phyloP scores from a whole-genome alignment of 2,797 vertebrate species.

The Scomberomorus guttatus region DNA sequence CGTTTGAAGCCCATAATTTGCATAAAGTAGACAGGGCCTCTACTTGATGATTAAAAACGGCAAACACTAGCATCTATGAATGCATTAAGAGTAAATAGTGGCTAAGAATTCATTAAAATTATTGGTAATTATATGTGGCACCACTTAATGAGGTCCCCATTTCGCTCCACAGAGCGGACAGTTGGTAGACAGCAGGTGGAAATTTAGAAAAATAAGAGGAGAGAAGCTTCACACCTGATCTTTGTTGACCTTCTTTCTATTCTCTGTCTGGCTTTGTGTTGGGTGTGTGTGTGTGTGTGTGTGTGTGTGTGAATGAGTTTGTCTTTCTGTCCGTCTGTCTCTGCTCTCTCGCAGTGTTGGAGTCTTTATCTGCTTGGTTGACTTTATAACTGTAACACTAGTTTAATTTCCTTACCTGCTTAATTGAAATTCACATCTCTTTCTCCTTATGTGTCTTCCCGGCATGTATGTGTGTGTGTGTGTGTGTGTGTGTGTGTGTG shows the following conservation, averaged over 20 bases:
- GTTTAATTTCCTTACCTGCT: conserved; percentile 82
- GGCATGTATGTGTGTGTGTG: conserved; percentile 25
- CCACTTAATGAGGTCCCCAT: conserved; percentile 49
- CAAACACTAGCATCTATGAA: conserved; percentile 59
- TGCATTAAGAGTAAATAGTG: conserved; percentile 58
- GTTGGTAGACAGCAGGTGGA: conserved; percentile 36
- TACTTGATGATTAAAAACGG: conserved; percentile 49
- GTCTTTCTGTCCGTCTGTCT: conserved; percentile 50
- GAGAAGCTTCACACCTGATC: conserved; percentile 49
- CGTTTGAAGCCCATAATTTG: conserved; percentile 48
- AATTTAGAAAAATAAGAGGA: conserved; percentile 46
- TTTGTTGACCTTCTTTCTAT: conserved; percentile 62
- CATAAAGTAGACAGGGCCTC: conserved; percentile 65
- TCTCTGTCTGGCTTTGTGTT: conserved; percentile 39
- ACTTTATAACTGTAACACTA: conserved; percentile 79
- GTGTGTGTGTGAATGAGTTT: conserved; percentile 35
- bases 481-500: conserved; percentile 45
- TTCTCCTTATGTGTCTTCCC: conserved; percentile 71
- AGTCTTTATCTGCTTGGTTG: conserved; percentile 81
- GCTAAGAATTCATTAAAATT: conserved; percentile 64
- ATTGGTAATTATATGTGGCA: conserved; percentile 53
- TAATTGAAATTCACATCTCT: conserved; percentile 85
- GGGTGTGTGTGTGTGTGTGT: conserved; percentile 19
- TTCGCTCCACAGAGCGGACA: conserved; percentile 45
- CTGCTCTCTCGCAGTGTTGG: conserved; percentile 45